Conservation (phyloP, 2,113 vertebrate genomes). For the Channa maculata region DNA sequence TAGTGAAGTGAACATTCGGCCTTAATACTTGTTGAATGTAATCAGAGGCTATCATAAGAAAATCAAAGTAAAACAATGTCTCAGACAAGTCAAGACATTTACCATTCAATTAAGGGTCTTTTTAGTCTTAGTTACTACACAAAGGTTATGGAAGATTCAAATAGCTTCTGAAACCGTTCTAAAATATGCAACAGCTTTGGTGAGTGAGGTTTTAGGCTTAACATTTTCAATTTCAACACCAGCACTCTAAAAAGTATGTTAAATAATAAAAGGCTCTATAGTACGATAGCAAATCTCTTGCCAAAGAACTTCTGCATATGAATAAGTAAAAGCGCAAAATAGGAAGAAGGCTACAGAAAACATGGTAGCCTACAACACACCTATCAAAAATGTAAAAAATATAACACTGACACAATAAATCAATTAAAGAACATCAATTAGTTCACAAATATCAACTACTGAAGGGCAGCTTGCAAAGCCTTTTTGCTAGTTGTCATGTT, state of each 20-base stretch:
- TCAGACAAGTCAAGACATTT: conserved; percentile 20
- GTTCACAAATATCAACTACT: background rate
- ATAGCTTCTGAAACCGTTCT: conserved; percentile 47
- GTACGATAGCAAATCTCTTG: conserved; percentile 37
- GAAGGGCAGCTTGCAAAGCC: background rate
- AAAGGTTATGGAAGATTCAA: conserved; percentile 49
- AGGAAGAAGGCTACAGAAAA: conserved; percentile 8
- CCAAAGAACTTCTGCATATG: conserved; percentile 19
- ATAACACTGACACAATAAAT: conserved; percentile 10
- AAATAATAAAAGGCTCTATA: conserved; percentile 66
- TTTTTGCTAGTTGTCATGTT: background rate
- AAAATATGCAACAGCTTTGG: conserved; percentile 72
- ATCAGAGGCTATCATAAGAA: conserved; percentile 40
- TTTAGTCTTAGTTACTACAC: conserved; percentile 20
- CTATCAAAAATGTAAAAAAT: conserved; percentile 15
- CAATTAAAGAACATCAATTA: conserved; percentile 5
- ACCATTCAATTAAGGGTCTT: conserved; percentile 61
- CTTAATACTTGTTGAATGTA: conserved; percentile 28
- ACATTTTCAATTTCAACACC: conserved; percentile 54
- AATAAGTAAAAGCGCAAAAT: conserved; percentile 36
- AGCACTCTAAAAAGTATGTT: conserved; percentile 43
- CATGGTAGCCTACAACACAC: background rate
- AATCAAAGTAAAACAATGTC: conserved; percentile 43
- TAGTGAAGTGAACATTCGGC: conserved; percentile 3
- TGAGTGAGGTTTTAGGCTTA: conserved; percentile 55